phyloP scores from a whole-genome alignment of 2,888 invertebrate genomes.

The Drosophila pegasa region DNA sequence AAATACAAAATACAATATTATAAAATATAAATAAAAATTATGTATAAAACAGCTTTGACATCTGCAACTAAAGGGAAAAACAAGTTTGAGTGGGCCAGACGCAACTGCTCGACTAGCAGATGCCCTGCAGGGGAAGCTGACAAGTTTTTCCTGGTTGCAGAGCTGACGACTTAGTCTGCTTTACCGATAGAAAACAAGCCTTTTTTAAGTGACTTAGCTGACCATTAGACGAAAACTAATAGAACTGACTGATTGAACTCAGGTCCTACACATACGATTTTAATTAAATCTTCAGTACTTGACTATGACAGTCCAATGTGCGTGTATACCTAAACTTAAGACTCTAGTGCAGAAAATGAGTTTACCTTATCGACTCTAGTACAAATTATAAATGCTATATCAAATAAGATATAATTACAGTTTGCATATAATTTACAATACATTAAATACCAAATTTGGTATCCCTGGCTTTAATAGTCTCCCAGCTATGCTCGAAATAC shows the following conservation, averaged over 20 bases:
- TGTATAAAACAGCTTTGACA: neutral
- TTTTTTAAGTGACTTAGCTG: too few relatives aligned
- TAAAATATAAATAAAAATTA: neutral
- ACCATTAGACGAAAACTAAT: too few relatives aligned
- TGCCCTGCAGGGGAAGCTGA: neutral
- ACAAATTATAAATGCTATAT: neutral
- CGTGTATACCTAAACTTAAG: neutral
- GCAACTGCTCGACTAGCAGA: neutral
- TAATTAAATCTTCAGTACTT: neutral
- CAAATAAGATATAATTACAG: neutral
- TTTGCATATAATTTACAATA: neutral
- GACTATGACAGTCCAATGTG: neutral
- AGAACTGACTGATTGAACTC: neutral
- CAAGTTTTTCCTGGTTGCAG: too few relatives aligned
- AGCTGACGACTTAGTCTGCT: too few relatives aligned
- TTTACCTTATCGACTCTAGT: neutral
- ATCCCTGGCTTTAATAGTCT: neutral
- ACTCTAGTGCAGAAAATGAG: neutral
- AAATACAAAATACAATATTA: neutral
- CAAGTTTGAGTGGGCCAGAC: neutral
- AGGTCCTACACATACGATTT: neutral
- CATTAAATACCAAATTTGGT: neutral
- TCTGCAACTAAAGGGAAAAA: conserved; percentile 2
- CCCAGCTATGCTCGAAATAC: neutral
- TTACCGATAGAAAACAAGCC: too few relatives aligned